Percentiles rank a stretch among this genome's conserved stretches.
Evolutionary conservation across 1,140 invertebrate genomes (phyloP).

Genomic region (Solen grandis): DNA sequence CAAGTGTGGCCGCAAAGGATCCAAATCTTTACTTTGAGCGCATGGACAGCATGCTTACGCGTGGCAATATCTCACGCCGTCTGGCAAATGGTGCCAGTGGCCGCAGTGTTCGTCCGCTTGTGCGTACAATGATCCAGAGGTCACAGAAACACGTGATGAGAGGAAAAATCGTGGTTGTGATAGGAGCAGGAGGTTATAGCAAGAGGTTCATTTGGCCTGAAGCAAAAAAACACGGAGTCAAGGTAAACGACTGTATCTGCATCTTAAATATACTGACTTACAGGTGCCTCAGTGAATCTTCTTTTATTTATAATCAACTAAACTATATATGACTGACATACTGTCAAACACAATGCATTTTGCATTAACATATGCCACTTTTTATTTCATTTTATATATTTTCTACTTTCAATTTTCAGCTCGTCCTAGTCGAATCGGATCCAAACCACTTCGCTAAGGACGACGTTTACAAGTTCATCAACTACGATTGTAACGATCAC

Average conservation of each 20-base stretch:
- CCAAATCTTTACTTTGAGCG: neutral
- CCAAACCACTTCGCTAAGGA: constrained; percentile 16
- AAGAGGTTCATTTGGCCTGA: constrained; percentile 57
- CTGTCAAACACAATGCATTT: too few species aligned
- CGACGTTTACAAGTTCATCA: constrained; percentile 41
- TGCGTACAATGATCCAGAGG: constrained; percentile 59
- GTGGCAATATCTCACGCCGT: neutral
- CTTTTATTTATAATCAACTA: too few species aligned
- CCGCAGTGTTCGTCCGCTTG: constrained; percentile 37
- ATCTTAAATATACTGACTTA: too few species aligned
- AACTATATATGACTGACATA: too few species aligned
- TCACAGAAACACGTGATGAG: constrained; percentile 54
- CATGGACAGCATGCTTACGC: neutral
- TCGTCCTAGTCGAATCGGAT: constrained; percentile 64
- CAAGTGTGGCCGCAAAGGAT: neutral
- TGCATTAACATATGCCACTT: too few species aligned
- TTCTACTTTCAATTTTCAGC: too few species aligned
- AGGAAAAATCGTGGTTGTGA: constrained; percentile 52
- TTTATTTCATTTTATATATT: too few species aligned
- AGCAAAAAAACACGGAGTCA: constrained; percentile 57
- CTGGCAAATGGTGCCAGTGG: constrained; percentile 43
- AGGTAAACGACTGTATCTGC: too few species aligned
- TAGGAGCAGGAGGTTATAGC: constrained; percentile 61
- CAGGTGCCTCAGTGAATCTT: too few species aligned
- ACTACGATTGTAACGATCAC: constrained; percentile 60